Evolutionary conservation across 2,888 invertebrate genomes (phyloP), one percentile per base, ranked within the genome.

Genomic region (Phrixothrix hirtus): DNA sequence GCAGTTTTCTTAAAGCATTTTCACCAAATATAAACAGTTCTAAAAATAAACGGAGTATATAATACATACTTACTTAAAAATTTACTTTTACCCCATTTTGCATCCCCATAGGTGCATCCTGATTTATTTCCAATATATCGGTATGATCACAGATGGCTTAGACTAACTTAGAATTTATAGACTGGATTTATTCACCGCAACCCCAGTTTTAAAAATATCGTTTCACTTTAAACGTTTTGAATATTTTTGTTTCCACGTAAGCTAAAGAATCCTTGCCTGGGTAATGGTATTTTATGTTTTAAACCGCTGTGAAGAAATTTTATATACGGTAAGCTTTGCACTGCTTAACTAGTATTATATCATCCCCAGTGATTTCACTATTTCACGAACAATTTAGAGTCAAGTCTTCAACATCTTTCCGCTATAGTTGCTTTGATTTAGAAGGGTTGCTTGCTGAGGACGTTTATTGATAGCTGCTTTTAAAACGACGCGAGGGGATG

Each of bases 141-240:
- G 49, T 45, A 32, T 49, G 54, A 54, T 54, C 60, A 49, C 58
- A 60, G 58, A 58, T 60, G 58, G 58, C 55, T 58, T 56, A 56
- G 51, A 17, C 35, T 46, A 36, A 45, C 52, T 44, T 35, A 34
- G 52, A 53, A 57, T 57, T 57, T 57, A 57, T 53, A 42, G 49
- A 32, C 17, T 38, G 53, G 53, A 53, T 57, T 57, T 57, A 47
- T 53, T 37, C 45, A 53, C 56, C 47, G 44, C 49, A 48, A 48
- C 48, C 53, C 45, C 37, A 25, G 39, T 47, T 57, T 56, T 49
- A 42, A 57, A 56, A 53, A 57, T 57, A 57, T 57, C 34, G 49
- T 32, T 17, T 45, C 45, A 45, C 32, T 53, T 53, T 44, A 57
- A 53, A 49, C 50, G 42, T 47, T 39, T 10, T n/a, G n/a, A n/a